Percentiles rank a stretch among this genome's conserved stretches.
Evolutionary conservation across 2,888 invertebrate genomes (phyloP).

Genomic region (Yponomeuta cagnagella): DNA sequence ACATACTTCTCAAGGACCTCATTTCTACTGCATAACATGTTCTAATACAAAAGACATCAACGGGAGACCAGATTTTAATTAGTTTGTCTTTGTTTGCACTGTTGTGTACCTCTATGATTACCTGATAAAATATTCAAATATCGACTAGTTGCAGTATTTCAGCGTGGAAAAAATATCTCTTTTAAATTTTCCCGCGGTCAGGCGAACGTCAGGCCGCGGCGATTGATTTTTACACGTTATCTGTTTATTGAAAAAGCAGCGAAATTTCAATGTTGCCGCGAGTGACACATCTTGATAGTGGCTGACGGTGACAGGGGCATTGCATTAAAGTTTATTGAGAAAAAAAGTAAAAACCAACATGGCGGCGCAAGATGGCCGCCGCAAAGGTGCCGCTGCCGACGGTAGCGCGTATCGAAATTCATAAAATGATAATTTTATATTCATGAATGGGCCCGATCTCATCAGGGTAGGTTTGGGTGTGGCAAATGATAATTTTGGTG

Average conservation of each 20-base stretch:
- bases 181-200: neutral
- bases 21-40: too few species aligned
- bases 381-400: slow-evolving; percentile 55
- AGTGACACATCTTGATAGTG: slow-evolving; percentile 44
- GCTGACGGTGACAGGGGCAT: slow-evolving; percentile 60
- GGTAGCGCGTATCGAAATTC: slow-evolving; percentile 67
- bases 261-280: slow-evolving; percentile 31
- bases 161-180: too few species aligned
- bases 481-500: neutral
- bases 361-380: slow-evolving; percentile 62
- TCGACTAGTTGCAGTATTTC: too few species aligned
- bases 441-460: slow-evolving; percentile 36
- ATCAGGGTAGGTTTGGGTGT: neutral
- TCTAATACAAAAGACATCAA: slow-evolving; percentile 25
- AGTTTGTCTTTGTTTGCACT: neutral
- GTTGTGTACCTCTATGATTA: too few species aligned
- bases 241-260: too few species aligned
- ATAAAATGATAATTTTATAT: slow-evolving; percentile 73
- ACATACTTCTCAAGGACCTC: too few species aligned
- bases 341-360: slow-evolving; percentile 64
- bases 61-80: slow-evolving; percentile 14
- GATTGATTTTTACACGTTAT: neutral
- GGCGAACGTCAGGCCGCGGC: neutral
- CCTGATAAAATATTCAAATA: too few species aligned
- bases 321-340: slow-evolving; percentile 52